Evolutionary conservation across 2,797 vertebrate species (phyloP).

Genomic region (Acanthopagrus latus): DNA sequence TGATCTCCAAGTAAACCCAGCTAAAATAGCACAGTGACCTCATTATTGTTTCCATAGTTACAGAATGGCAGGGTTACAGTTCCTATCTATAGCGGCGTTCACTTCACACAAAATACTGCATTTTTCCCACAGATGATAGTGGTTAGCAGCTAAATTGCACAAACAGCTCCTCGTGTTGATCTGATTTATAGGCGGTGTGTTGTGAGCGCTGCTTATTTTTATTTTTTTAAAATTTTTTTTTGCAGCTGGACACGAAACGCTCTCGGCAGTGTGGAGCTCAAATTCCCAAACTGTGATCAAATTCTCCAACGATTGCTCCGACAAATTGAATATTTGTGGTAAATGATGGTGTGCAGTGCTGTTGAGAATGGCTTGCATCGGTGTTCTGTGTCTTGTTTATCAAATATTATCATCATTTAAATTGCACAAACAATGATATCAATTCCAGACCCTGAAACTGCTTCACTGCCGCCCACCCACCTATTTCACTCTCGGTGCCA

Average conservation of each 20-base stretch:
- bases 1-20: constrained; percentile 76
- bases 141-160: constrained; percentile 46
- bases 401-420: constrained; percentile 57
- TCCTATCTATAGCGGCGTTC: constrained; percentile 66
- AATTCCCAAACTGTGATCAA: constrained; percentile 47
- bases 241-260: constrained; percentile 42
- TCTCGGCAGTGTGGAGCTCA: constrained; percentile 17
- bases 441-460: constrained; percentile 63
- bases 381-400: constrained; percentile 58
- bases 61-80: constrained; percentile 73
- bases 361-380: constrained; percentile 20
- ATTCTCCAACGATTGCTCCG: constrained; percentile 28
- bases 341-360: constrained; percentile 16
- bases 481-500: constrained; percentile 62
- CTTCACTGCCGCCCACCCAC: constrained; percentile 67
- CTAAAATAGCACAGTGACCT: constrained; percentile 80
- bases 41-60: constrained; percentile 83
- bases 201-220: constrained; percentile 9
- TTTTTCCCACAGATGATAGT: constrained; percentile 52
- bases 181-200: constrained; percentile 24
- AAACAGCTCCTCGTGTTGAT: constrained; percentile 37
- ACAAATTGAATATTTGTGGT: constrained; percentile 40
- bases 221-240: not conserved
- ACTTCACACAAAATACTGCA: constrained; percentile 64
- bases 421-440: constrained; percentile 67